Evolutionary conservation across 2,797 vertebrate species (phyloP), one percentile per base, ranked within the genome.

Genomic region (Choloepus didactylus): DNA sequence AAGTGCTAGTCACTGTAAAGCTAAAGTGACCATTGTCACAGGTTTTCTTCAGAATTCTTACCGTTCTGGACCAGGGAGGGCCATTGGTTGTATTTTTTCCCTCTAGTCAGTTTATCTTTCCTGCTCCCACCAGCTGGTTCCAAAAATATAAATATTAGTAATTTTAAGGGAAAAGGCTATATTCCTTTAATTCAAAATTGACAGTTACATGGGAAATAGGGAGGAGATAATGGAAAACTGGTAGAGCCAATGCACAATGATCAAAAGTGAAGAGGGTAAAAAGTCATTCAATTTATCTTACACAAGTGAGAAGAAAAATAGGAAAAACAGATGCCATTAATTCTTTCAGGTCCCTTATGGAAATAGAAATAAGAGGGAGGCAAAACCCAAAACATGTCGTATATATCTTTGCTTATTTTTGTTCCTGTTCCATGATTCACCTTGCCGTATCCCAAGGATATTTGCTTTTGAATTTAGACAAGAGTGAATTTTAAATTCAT

Each of bases 61-160:
- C 38, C 54, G 27, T 79, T 94, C 16, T 76, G 54, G 46, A 27
- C 44, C 6, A 27, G n/a, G 79, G 87, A 80, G 1, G 46, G 15
- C 2, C 80, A 75, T 31, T 56, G 21, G n/a, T 86, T 92, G 23
- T 66, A 15, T 9, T 27, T 91, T 92, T 11, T 75, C 66, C 80
- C 85, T 97, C 91, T 67, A 79, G 93, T 97, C 1, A 85, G 38
- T 95, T 94, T 93, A 4, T 64, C 35, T 97, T 31, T 72, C 41
- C 67, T 83, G 31, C 23, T 92, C 76, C 64, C 49, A 81, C 9
- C 35, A 59, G 62, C 62, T 85, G 88, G 84, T 93, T 97, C 93
- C 93, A 84, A 94, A 84, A 94, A 84, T 70, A 94, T 6, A 83
- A 92, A 69, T 93, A 75, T 62, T 49, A 86, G 51, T 90, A 84